phyloP scores from a whole-genome alignment of 2,113 vertebrate species.

The Lophius piscatorius region DNA sequence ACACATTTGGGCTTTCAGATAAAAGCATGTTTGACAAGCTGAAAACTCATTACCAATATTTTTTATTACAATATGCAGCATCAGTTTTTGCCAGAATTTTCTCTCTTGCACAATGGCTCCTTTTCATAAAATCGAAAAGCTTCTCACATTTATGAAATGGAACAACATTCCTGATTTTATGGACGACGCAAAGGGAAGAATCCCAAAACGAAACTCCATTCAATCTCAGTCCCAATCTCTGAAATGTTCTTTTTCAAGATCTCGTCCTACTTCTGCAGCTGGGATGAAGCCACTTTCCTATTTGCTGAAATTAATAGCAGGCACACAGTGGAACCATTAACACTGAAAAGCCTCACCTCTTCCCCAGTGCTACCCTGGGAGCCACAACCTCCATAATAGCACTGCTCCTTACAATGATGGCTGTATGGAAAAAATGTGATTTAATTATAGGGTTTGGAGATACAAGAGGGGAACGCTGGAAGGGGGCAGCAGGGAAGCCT shows the following conservation, averaged over 20 bases:
- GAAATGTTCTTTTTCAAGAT: too few relatives aligned
- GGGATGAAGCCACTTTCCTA: conserved; percentile 55
- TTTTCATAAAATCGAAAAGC: not conserved
- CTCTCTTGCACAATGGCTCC: not conserved
- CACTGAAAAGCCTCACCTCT: conserved; percentile 59
- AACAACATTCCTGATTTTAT: conserved; percentile 5
- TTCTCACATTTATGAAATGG: not conserved
- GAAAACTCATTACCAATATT: not conserved
- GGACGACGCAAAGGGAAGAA: not conserved
- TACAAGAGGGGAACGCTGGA: conserved; percentile 26
- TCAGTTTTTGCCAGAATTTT: not conserved
- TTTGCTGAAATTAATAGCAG: conserved; percentile 71
- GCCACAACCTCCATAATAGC: conserved; percentile 57
- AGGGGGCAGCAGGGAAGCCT: conserved; percentile 31
- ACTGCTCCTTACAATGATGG: conserved; percentile 64
- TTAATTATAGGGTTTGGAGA: conserved; percentile 55
- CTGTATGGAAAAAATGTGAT: conserved; percentile 20
- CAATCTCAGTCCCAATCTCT: conserved; percentile 41
- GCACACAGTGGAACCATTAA: conserved; percentile 53
- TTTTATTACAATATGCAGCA: not conserved
- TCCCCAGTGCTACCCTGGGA: conserved; percentile 52
- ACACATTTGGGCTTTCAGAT: not conserved
- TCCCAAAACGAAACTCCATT: conserved; percentile 48
- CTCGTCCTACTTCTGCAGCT: conserved; percentile 48
- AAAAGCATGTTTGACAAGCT: not conserved